Evolutionary conservation across 2,888 invertebrate genomes (phyloP).

Genomic region (Pantelozetes paolii): DNA sequence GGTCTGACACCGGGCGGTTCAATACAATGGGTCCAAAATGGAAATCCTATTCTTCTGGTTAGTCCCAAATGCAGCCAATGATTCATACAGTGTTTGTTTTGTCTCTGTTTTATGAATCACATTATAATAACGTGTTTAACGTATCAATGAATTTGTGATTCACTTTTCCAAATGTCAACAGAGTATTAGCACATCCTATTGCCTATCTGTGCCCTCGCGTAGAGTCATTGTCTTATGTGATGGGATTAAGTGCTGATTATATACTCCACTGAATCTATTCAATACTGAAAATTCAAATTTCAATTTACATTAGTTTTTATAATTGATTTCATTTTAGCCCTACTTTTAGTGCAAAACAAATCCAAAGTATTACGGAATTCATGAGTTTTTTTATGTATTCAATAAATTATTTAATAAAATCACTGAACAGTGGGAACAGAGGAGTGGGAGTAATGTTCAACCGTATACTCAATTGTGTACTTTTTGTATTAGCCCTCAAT

Average conservation of each 20-base stretch:
- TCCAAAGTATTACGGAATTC: not conserved
- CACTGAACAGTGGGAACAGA: too few relatives aligned
- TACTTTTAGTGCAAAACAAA: not conserved
- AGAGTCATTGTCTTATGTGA: not conserved
- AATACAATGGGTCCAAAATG: slow-evolving; percentile 48
- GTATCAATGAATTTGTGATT: slow-evolving; percentile 26
- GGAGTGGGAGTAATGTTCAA: too few relatives aligned
- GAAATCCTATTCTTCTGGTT: slow-evolving; percentile 46
- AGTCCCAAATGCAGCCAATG: slow-evolving; percentile 11
- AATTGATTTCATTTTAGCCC: not conserved
- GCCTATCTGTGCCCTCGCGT: not conserved
- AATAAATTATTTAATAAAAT: too few relatives aligned
- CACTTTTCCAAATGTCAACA: slow-evolving; percentile 2
- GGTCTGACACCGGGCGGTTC: slow-evolving; percentile 47
- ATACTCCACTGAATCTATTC: not conserved
- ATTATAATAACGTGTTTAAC: slow-evolving; percentile 11
- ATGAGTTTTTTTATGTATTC: too few relatives aligned
- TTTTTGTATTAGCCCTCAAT: too few relatives aligned
- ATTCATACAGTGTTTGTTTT: not conserved
- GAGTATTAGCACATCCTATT: not conserved
- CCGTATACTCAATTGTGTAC: too few relatives aligned
- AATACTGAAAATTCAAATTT: slow-evolving; percentile 1
- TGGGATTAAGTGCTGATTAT: not conserved
- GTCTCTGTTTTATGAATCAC: slow-evolving; percentile 5
- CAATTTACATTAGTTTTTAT: not conserved